Evolutionary conservation across 2,888 invertebrate genomes (phyloP), one percentile per base, ranked within the genome.

Genomic region (Myathropa florea): DNA sequence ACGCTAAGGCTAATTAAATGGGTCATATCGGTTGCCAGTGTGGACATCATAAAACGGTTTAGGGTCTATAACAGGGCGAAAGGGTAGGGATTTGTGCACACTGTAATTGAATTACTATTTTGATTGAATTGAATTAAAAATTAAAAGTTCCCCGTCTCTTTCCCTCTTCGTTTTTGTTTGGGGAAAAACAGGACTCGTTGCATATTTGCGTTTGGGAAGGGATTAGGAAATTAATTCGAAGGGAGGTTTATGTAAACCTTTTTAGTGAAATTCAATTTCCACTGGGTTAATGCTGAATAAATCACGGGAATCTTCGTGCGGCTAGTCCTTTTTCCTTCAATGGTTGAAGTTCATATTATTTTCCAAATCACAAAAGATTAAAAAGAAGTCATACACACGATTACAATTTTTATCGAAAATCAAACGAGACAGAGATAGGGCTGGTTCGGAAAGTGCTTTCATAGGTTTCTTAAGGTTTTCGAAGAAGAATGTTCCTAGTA

Each of bases 1-100:
- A 73, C 33, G 72, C 65, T 67, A 14, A 36, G 30, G 72, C 46
- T 79, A 80, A 80, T 80, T 80, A 73, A 80, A 73, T 67, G 72
- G 80, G 65, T 80, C 72, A 80, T 67, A 67, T 80, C 72, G 72
- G 72, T 72, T 60, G 65, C 39, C 64, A 59, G 59, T 39, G 71
- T 71, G 46, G 71, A 46, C 59, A 28, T 46, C 63, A 60, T 59
- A 63, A 30, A 63, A 26, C n/a, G 60, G 61, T 53, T 55, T 30
- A 57, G 26, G 36, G 24, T 23, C 57, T 14, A 24, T 57, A 24
- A 24, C 57, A 23, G 57, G n/a, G 57, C 57, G 57, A 26, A 57
- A 57, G 57, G 23, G 57, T 57, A 26, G 0, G 67, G 67, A 61
- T 53, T 53, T 36, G 21, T 21, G 9, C 55, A 33, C 12, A 60